These are phyloP conservation scores for Coranthus polyacanthus DNA, from an alignment of 2,797 vertebrate species.

Conservation along the genomic window DNA sequence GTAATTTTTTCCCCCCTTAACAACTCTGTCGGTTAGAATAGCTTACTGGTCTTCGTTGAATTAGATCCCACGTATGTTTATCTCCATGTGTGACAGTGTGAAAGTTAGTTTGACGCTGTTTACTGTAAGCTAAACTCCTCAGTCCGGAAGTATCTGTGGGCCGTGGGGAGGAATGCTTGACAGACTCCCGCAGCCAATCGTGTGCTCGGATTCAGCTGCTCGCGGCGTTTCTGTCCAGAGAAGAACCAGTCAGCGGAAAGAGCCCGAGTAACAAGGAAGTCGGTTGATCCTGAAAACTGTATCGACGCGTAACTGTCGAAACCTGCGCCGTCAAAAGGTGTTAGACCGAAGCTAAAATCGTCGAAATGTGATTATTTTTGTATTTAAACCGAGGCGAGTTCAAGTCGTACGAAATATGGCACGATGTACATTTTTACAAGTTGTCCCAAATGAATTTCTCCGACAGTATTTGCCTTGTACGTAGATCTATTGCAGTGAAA, in stretches of 20 bases:
- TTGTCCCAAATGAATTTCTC: no score
- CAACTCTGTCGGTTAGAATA: fast-evolving
- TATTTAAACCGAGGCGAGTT: no score
- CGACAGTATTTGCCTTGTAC: no score
- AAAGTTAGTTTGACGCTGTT: not conserved
- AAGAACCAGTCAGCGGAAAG: not conserved
- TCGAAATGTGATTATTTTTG: not conserved
- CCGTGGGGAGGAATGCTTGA: slow-evolving; percentile 6
- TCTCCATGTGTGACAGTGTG: not conserved
- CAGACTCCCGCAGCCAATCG: slow-evolving; percentile 23
- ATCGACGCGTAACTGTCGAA: no score
- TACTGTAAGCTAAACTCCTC: slow-evolving; percentile 22
- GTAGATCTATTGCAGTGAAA: no score
- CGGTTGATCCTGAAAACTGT: no score
- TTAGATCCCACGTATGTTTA: fast-evolving
- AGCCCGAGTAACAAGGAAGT: slow-evolving; percentile 7
- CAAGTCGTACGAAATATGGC: not conserved
- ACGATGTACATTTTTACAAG: no score
- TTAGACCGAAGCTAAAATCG: no score
- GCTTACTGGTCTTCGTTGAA: not conserved
- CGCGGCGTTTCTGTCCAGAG: not conserved
- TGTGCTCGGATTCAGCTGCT: not conserved
- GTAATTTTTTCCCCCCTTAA: slow-evolving; percentile 70
- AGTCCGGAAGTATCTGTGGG: slow-evolving; percentile 48
- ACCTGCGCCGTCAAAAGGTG: no score